Evolutionary conservation across 2,888 invertebrate genomes (phyloP), one percentile per base, ranked within the genome.

Genomic region (Andrena flavipes): DNA sequence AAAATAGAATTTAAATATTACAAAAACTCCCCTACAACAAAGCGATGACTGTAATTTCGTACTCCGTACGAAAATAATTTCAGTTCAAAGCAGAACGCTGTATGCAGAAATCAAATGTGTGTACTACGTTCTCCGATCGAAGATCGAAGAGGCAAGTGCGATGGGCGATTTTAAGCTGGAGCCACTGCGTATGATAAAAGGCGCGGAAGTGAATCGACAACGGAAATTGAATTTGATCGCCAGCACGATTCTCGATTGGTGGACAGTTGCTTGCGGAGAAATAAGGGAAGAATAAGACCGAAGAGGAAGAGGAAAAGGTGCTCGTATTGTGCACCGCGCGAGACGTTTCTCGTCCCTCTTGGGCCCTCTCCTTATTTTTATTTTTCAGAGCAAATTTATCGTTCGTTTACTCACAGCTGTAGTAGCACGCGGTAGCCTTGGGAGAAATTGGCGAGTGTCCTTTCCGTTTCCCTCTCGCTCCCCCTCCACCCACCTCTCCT

Each of bases 351-450:
- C 68, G 42, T 71, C 70, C 42, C n/a, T 71, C 64, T 64, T 56
- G 56, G 63, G 54, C 77, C 67, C 42, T 56, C 62, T 60, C 49
- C 60, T 73, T 87, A 88, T 86, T 90, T 91, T 91, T 91, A 91
- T 91, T 92, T 89, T 82, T 86, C 88, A 75, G 74, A 82, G 78
- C 74, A 86, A 86, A 91, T 91, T 73, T 68, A 90, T 89, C 90
- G 91, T 89, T 88, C 89, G 88, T 89, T 91, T 89, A 90, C 89
- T 87, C 89, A 87, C 87, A 87, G 88, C 86, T 84, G 72, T 80
- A 86, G 84, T 75, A 74, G 75, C 72, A 72, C 83, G 80, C 75
- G 76, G 75, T 75, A 72, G 80, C 71, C 86, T 78, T 72, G 51
- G 59, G 69, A 84, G 69, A 80, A 80, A 86, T 69, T 84, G 73